Evolutionary conservation across 2,888 invertebrate species (phyloP).

Genomic region (Macrophya annulata): DNA sequence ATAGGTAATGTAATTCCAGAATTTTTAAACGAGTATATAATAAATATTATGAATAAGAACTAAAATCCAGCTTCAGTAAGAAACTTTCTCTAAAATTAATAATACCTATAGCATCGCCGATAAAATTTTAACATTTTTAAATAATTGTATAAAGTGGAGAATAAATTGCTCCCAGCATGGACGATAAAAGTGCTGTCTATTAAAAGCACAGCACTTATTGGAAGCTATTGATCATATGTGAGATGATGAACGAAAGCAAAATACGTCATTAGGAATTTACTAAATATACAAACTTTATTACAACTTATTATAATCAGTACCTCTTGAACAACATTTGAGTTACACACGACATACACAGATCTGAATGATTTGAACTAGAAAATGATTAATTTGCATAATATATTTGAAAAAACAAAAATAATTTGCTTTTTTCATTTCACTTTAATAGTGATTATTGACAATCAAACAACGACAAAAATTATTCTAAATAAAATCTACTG

Average conservation of each 20-base stretch:
- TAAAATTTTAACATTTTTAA: not conserved
- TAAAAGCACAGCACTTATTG: not conserved
- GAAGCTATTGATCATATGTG: not conserved
- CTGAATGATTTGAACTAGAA: not conserved
- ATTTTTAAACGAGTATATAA: slow-evolving; percentile 31
- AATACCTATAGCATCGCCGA: not conserved
- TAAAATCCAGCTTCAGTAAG: not conserved
- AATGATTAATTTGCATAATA: not conserved
- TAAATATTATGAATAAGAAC: slow-evolving; percentile 26
- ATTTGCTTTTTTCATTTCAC: not conserved
- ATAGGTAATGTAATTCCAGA: slow-evolving; percentile 49
- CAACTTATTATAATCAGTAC: not conserved
- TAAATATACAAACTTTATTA: slow-evolving; percentile 20
- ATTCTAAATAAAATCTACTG: not conserved
- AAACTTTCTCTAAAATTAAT: not conserved
- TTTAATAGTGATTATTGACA: not conserved
- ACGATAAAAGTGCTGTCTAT: not conserved
- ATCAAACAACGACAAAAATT: not conserved
- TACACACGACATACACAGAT: not conserved
- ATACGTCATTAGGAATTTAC: slow-evolving; percentile 19
- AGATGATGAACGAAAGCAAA: not conserved
- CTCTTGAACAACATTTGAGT: not conserved
- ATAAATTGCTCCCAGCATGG: not conserved
- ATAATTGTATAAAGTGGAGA: not conserved
- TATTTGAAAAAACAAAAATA: not conserved